Evolutionary conservation across 2,888 invertebrate genomes (phyloP).

Genomic region (Caenorhabditis japonica): DNA sequence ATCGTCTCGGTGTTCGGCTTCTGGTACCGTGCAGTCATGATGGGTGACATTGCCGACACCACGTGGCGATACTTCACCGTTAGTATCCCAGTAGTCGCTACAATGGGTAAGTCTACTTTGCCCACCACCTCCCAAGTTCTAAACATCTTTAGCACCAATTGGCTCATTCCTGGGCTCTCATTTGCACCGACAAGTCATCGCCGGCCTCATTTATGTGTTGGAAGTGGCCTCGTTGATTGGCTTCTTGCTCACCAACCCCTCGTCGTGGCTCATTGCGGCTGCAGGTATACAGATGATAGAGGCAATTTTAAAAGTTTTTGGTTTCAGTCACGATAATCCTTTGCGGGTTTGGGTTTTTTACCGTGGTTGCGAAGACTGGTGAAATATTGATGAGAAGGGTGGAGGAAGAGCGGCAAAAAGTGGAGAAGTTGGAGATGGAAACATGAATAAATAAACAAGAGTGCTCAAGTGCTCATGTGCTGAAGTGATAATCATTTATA

Average conservation of each 20-base stretch:
- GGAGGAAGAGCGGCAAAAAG: constrained; percentile 4
- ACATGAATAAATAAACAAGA: constrained; percentile 4
- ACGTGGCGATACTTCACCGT: constrained; percentile 61
- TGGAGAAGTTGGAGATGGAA: constrained; percentile 1
- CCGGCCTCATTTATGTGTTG: constrained; percentile 66
- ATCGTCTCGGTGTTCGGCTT: constrained; percentile 64
- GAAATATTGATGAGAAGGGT: constrained; percentile 7
- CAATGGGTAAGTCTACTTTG: not conserved
- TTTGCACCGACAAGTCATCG: constrained; percentile 58
- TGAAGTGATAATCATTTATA: constrained; percentile 1
- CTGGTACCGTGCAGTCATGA: constrained; percentile 69
- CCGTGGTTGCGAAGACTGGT: constrained; percentile 8
- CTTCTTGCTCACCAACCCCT: constrained; percentile 65
- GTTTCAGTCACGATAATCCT: constrained; percentile 18
- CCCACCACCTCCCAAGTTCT: not conserved
- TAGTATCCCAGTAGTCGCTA: constrained; percentile 28
- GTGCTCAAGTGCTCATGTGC: not conserved
- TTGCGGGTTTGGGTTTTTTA: constrained; percentile 21
- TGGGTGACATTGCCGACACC: constrained; percentile 52
- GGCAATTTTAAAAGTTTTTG: not conserved
- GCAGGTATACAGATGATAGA: not conserved
- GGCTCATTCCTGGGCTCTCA: constrained; percentile 24
- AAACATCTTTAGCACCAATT: constrained; percentile 2
- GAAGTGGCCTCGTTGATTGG: constrained; percentile 64
- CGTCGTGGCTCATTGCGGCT: constrained; percentile 6